phyloP scores from a whole-genome alignment of 2,888 invertebrate species.

The Encarsia formosa region DNA sequence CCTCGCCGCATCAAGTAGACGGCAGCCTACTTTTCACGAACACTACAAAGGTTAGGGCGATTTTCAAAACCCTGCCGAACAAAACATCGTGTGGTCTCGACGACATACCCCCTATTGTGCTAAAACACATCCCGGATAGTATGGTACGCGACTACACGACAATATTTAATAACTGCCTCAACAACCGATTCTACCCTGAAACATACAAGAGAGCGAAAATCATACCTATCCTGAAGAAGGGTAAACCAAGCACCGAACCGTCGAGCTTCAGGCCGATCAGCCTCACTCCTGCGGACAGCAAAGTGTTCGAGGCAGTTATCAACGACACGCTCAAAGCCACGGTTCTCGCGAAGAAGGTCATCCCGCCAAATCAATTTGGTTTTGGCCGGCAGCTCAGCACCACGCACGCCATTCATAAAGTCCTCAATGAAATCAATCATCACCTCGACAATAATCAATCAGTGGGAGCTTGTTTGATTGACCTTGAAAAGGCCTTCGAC shows the following conservation, averaged over 20 bases:
- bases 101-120: too few relatives aligned
- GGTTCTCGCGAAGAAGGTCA: not conserved
- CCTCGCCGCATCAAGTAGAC: not conserved
- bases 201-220: conserved; percentile 24
- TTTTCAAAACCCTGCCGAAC: conserved; percentile 1
- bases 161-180: conserved; percentile 22
- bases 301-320: conserved; percentile 26
- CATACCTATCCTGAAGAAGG: conserved; percentile 19
- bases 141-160: conserved; percentile 9
- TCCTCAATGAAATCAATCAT: too few relatives aligned
- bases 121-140: conserved; percentile 16
- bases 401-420: conserved; percentile 24
- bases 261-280: conserved; percentile 30
- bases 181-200: conserved; percentile 13
- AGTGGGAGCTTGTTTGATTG: too few relatives aligned
- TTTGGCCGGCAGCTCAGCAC: conserved; percentile 25
- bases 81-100: too few relatives aligned
- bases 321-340: conserved; percentile 16
- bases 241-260: conserved; percentile 13
- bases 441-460: too few relatives aligned
- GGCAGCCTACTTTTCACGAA: too few relatives aligned
- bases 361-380: conserved; percentile 28
- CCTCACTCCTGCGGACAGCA: conserved; percentile 25
- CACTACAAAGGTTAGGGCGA: too few relatives aligned
- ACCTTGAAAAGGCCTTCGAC: too few relatives aligned